These are phyloP conservation scores for Triops longicaudatus DNA, from an alignment of 1,140 invertebrate species.

Conservation along the genomic window DNA sequence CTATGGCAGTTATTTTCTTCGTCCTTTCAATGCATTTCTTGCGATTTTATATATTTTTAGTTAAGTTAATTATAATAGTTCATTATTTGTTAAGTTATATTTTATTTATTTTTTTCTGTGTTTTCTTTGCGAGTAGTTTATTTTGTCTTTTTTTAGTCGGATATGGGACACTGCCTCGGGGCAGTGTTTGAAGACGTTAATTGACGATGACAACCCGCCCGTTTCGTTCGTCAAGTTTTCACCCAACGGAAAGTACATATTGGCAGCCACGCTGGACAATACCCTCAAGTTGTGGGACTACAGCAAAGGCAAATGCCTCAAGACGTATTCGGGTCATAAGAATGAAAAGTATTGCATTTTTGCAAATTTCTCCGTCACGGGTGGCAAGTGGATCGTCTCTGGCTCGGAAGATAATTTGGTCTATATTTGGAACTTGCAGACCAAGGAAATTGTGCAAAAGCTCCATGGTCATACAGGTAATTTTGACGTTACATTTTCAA, in stretches of 20 bases:
- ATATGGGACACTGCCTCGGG: constrained; percentile 99
- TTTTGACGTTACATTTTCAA: too few species aligned
- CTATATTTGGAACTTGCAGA: constrained; percentile 99
- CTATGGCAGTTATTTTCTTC: too few species aligned
- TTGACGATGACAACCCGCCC: constrained; percentile 95
- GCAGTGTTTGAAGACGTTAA: constrained; percentile 95
- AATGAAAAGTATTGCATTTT: constrained; percentile 99
- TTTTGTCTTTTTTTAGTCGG: constrained; percentile 56
- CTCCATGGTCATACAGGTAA: constrained; percentile 87
- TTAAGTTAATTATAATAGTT: too few species aligned
- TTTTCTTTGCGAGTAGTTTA: too few species aligned
- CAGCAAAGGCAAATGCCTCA: constrained; percentile 92
- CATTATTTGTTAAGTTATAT: too few species aligned
- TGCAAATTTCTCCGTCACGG: constrained; percentile 99
- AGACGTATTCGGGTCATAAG: constrained; percentile 95
- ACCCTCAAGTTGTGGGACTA: constrained; percentile 99
- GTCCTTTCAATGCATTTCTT: too few species aligned
- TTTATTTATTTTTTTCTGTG: too few species aligned
- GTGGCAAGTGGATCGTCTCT: constrained; percentile 99
- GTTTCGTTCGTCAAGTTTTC: constrained; percentile 99
- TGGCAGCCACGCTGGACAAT: constrained; percentile 96
- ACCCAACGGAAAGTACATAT: constrained; percentile 98
- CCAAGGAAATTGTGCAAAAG: constrained; percentile 98
- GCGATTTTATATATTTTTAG: too few species aligned
- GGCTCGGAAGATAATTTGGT: constrained; percentile 99